A percentile compares a stretch with the other conserved stretches of the same genome.
Evolutionary conservation across 2,888 invertebrate species (phyloP).

Genomic region (Rhabditophanes sp.): DNA sequence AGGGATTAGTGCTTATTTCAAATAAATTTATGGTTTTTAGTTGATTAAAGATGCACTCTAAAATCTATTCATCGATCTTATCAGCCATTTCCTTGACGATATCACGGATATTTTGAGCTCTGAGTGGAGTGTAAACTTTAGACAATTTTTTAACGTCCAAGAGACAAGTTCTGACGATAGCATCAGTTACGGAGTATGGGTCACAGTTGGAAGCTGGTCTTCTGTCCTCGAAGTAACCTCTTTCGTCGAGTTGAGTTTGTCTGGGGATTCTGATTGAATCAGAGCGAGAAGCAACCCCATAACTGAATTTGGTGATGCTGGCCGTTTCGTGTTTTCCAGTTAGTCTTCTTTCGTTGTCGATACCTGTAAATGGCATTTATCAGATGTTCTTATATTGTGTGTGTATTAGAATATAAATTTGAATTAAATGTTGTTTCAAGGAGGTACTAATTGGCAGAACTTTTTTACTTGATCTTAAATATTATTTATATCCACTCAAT

Average conservation of each 20-base stretch:
- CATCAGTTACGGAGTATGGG: slow-evolving; percentile 42
- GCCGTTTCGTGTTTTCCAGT: slow-evolving; percentile 91
- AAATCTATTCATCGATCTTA: no score
- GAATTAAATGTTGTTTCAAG: no score
- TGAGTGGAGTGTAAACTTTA: slow-evolving; percentile 31
- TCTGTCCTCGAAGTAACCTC: slow-evolving; percentile 44
- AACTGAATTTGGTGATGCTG: slow-evolving; percentile 83
- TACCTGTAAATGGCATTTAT: no score
- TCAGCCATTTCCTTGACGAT: slow-evolving; percentile 13
- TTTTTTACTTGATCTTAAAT: no score
- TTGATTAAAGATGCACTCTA: no score
- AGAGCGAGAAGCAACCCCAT: slow-evolving; percentile 41
- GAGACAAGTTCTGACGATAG: slow-evolving; percentile 37
- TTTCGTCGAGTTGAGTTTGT: slow-evolving; percentile 39
- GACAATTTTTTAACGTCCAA: slow-evolving; percentile 38
- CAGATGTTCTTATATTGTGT: no score
- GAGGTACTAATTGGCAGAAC: no score
- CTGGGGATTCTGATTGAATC: slow-evolving; percentile 42
- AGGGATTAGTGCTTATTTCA: no score
- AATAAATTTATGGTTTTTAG: no score
- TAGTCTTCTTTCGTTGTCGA: slow-evolving; percentile 83
- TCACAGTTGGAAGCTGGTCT: slow-evolving; percentile 45
- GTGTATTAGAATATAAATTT: no score
- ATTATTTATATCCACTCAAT: no score
- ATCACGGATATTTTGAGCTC: slow-evolving; percentile 22